phyloP scores from a whole-genome alignment of 2,888 invertebrate genomes.

The Coleophora deauratella region DNA sequence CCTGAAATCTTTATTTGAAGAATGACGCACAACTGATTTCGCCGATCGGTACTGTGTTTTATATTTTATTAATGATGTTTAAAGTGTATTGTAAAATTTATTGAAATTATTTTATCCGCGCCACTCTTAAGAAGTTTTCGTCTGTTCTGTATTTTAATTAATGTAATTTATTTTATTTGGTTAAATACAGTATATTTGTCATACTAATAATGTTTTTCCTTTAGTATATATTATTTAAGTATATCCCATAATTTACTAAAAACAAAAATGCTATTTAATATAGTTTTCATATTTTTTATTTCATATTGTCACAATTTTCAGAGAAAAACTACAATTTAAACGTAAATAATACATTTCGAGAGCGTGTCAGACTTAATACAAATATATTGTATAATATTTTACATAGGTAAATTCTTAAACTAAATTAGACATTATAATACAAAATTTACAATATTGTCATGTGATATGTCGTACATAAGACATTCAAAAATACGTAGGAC shows the following conservation, averaged over 20 bases:
- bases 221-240: too few species aligned
- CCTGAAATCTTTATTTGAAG: constrained; percentile 24
- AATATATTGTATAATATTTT: too few species aligned
- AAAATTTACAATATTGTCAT: constrained; percentile 67
- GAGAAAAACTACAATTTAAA: constrained; percentile 28
- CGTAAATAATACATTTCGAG: constrained; percentile 30
- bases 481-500: not conserved
- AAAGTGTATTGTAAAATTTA: constrained; percentile 21
- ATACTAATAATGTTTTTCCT: constrained; percentile 25
- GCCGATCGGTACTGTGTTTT: constrained; percentile 24
- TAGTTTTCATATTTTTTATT: constrained; percentile 40
- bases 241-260: too few species aligned
- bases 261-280: too few species aligned
- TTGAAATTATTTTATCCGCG: constrained; percentile 43
- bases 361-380: constrained; percentile 34
- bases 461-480: constrained; percentile 41
- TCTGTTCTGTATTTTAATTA: constrained; percentile 59
- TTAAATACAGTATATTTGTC: constrained; percentile 71
- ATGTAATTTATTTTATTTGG: constrained; percentile 68
- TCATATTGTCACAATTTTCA: constrained; percentile 29
- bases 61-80: constrained; percentile 32
- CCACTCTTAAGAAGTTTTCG: constrained; percentile 49
- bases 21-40: constrained; percentile 47
- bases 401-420: constrained; percentile 30
- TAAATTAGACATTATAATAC: constrained; percentile 63